These are phyloP conservation scores for Ictidomys tridecemlineatus DNA, from an alignment of 2,113 vertebrate species.

Conservation along the genomic window DNA sequence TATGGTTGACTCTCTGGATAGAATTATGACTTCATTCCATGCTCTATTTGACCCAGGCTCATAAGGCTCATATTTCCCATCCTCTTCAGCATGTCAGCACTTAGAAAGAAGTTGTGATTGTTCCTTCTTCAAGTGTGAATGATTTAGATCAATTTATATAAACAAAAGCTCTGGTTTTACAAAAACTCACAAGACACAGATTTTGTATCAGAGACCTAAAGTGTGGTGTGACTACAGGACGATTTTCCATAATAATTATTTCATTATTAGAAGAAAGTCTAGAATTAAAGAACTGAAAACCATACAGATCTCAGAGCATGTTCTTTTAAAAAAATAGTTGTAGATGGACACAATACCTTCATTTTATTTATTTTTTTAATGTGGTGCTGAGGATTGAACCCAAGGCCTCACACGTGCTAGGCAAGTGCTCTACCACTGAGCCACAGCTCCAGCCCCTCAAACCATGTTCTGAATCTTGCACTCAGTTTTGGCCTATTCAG, in stretches of 20 bases:
- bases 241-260: neutral
- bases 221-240: neutral
- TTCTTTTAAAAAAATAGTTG: neutral
- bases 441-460: neutral
- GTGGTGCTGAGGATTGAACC: too few relatives aligned
- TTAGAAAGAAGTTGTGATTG: neutral
- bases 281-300: neutral
- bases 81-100: neutral
- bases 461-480: neutral
- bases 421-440: too few relatives aligned
- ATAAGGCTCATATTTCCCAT: neutral
- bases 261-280: neutral
- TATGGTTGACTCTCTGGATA: neutral
- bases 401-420: too few relatives aligned
- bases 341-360: too few relatives aligned
- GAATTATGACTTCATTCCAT: neutral
- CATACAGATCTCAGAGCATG: neutral
- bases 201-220: neutral
- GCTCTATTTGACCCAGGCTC: neutral
- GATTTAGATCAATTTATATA: neutral
- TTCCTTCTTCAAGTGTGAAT: neutral
- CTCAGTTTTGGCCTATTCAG: conserved; percentile 6
- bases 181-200: neutral
- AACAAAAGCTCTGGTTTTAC: neutral
- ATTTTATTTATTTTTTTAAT: too few relatives aligned